Conservation (phyloP, 2,113 vertebrate genomes). For the Dissostichus mawsoni region DNA sequence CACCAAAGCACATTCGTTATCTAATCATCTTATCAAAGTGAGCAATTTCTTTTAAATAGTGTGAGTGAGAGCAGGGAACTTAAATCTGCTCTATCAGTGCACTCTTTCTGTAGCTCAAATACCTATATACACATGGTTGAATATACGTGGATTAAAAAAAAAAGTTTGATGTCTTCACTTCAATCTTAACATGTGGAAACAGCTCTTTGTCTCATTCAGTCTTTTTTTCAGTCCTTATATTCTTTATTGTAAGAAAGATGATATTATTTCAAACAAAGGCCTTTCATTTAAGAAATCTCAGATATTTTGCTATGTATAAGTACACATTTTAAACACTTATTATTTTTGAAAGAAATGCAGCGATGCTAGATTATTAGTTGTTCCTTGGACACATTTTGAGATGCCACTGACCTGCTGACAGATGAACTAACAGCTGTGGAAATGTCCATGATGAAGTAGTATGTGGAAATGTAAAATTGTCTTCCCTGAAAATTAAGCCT, state of each 20-base stretch:
- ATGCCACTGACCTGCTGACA: not conserved
- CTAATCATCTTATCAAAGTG: conserved; percentile 20
- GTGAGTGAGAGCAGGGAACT: not conserved
- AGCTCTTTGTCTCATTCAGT: not conserved
- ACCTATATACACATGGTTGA: not conserved
- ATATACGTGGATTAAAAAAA: not conserved
- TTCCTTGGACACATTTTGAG: not conserved
- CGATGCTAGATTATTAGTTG: not conserved
- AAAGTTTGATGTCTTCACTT: no score
- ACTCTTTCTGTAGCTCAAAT: no score
- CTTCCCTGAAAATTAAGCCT: not conserved
- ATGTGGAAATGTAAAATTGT: not conserved
- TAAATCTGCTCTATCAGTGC: not conserved
- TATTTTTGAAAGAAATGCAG: no score
- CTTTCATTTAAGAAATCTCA: no score
- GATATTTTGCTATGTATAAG: no score
- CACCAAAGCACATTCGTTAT: conserved; percentile 22
- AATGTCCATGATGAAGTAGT: not conserved
- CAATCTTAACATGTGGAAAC: not conserved
- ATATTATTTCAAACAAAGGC: not conserved
- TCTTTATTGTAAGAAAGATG: no score
- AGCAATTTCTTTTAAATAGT: not conserved
- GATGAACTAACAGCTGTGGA: conserved; percentile 2
- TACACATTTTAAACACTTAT: no score
- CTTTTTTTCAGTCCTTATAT: no score